Evolutionary conservation across 2,113 vertebrate species (phyloP).

Genomic region (Indicator maculatus): DNA sequence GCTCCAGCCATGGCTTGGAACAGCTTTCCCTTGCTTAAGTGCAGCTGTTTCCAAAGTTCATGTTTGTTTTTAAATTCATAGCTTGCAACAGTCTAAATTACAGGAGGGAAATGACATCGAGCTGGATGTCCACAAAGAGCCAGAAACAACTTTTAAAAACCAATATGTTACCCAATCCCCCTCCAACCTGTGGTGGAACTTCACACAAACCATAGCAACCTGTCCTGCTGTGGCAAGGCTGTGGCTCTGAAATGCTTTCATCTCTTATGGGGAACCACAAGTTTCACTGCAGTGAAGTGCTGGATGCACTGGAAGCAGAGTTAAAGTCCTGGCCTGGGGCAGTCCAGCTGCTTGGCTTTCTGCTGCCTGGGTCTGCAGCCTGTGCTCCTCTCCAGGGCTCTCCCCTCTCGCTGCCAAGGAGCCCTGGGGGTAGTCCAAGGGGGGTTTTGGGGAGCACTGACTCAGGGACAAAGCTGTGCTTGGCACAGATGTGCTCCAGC

Average conservation of each 20-base stretch:
- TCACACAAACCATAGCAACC: background rate
- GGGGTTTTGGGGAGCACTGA: background rate
- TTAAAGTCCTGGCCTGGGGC: background rate
- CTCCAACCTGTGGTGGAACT: background rate
- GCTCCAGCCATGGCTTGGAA: background rate
- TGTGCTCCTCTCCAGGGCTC: background rate
- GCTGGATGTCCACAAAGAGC: background rate
- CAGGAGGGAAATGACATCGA: background rate
- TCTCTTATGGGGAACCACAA: background rate
- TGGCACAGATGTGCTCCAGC: background rate
- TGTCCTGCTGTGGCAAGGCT: background rate
- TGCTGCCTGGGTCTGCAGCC: background rate
- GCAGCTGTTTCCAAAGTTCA: background rate
- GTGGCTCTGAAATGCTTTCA: background rate
- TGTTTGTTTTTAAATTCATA: background rate
- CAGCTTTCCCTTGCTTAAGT: background rate
- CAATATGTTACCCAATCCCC: background rate
- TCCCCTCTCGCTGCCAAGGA: background rate
- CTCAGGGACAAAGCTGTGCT: background rate
- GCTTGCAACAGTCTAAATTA: background rate
- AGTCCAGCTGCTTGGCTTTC: background rate
- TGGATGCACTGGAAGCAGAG: background rate
- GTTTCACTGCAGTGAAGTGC: background rate
- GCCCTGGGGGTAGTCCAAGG: background rate
- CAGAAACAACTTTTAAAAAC: background rate